Evolutionary conservation across 2,113 vertebrate genomes (phyloP).

Genomic region (Onychorhynchus coronatus): DNA sequence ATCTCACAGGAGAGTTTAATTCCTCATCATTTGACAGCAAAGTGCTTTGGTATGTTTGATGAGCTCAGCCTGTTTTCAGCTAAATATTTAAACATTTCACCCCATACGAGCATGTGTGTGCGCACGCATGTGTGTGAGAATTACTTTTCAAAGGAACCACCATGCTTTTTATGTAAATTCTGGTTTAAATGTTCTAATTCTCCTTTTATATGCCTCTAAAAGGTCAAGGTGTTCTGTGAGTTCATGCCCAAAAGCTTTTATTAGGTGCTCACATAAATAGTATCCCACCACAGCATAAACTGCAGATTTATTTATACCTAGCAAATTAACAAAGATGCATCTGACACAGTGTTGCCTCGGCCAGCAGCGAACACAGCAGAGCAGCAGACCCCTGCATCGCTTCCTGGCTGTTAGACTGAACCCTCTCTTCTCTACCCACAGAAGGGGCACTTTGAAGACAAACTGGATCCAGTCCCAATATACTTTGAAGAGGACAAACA

Average conservation of each 20-base stretch:
- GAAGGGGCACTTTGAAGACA: constrained; percentile 26
- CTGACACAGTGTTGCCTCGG: neutral
- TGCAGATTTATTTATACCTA: neutral
- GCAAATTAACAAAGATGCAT: neutral
- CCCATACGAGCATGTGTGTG: rapidly evolving
- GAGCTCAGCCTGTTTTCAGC: neutral
- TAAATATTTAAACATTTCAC: neutral
- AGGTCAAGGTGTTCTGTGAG: neutral
- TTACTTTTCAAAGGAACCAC: neutral
- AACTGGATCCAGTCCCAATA: constrained; percentile 40
- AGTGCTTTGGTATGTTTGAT: neutral
- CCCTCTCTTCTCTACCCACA: neutral
- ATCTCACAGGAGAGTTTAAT: neutral
- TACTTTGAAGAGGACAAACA: constrained; percentile 10
- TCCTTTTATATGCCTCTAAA: neutral
- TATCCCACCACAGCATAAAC: neutral
- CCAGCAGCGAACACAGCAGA: neutral
- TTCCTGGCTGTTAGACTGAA: neutral
- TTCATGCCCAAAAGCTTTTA: neutral
- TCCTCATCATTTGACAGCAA: neutral
- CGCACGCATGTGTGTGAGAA: neutral
- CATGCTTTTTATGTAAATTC: neutral
- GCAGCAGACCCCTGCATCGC: neutral
- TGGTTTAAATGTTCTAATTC: neutral
- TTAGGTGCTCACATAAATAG: neutral